A percentile compares a stretch with the other conserved stretches of the same genome.
phyloP scores from a whole-genome alignment of 2,888 invertebrate species.

The Leucoma salicis region DNA sequence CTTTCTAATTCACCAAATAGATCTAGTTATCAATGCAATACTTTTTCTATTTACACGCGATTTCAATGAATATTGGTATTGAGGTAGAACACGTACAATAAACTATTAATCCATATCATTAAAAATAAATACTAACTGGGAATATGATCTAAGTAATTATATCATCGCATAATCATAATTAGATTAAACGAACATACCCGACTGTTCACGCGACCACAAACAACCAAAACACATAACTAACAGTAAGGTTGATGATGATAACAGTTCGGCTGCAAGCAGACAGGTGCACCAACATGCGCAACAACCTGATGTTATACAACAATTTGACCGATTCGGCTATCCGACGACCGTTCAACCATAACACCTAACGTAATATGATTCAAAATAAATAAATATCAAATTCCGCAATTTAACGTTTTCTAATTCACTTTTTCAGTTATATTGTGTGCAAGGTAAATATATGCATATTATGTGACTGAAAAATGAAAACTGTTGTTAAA shows the following conservation, averaged over 20 bases:
- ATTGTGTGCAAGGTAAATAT: neutral
- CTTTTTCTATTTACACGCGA: too few relatives aligned
- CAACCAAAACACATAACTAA: slow-evolving; percentile 41
- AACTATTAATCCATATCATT: too few relatives aligned
- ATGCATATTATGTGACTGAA: too few relatives aligned
- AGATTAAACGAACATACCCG: slow-evolving; percentile 15
- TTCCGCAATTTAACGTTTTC: slow-evolving; percentile 40
- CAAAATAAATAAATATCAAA: slow-evolving; percentile 35
- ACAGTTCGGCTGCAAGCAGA: slow-evolving; percentile 26
- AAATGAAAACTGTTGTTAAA: too few relatives aligned
- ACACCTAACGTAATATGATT: slow-evolving; percentile 32
- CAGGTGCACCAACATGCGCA: slow-evolving; percentile 24
- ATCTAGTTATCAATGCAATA: neutral
- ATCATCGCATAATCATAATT: slow-evolving; percentile 4
- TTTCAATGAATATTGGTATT: too few relatives aligned
- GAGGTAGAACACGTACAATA: too few relatives aligned
- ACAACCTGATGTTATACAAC: slow-evolving; percentile 42
- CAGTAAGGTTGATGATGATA: slow-evolving; percentile 24
- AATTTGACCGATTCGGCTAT: slow-evolving; percentile 14
- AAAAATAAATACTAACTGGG: too few relatives aligned
- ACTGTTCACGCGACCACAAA: slow-evolving; percentile 26
- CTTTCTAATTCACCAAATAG: neutral
- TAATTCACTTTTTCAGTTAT: slow-evolving; percentile 21
- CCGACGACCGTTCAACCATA: slow-evolving; percentile 32
- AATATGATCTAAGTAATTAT: neutral